Conservation (phyloP, 2,888 invertebrate species). For the Trissolcus japonicus region DNA sequence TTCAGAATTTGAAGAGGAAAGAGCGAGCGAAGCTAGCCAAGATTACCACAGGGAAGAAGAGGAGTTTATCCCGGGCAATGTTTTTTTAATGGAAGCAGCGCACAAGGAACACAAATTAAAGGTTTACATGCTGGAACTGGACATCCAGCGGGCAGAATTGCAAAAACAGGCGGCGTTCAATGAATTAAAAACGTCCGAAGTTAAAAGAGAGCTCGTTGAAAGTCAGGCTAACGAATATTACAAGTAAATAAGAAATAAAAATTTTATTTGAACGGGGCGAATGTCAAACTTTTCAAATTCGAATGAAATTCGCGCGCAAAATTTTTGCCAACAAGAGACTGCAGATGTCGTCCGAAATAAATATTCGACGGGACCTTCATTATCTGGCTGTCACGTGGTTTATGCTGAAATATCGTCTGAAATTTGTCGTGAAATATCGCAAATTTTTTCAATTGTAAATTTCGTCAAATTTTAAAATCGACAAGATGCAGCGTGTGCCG, state of each 20-base stretch:
- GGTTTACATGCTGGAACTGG: slow-evolving; percentile 63
- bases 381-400: not conserved
- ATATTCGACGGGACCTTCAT: not conserved
- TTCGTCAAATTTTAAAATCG: not conserved
- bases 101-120: slow-evolving; percentile 66
- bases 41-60: slow-evolving; percentile 14
- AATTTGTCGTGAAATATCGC: not conserved
- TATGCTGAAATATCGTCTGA: not conserved
- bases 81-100: slow-evolving; percentile 60
- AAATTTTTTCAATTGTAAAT: not conserved
- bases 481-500: slow-evolving; percentile 68
- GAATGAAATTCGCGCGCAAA: slow-evolving; percentile 5
- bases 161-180: slow-evolving; percentile 66
- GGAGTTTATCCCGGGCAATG: slow-evolving; percentile 46
- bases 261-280: not conserved
- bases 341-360: not conserved
- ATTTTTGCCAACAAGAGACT: not conserved
- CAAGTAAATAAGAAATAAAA: slow-evolving; percentile 54
- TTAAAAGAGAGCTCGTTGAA: slow-evolving; percentile 64
- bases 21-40: slow-evolving; percentile 23
- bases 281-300: not conserved
- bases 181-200: slow-evolving; percentile 65
- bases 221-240: slow-evolving; percentile 63
- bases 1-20: slow-evolving; percentile 32
- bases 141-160: slow-evolving; percentile 67